Base-by-base conservation (phyloP, 2,113 vertebrate genomes). In the Labeo catla region DNA sequence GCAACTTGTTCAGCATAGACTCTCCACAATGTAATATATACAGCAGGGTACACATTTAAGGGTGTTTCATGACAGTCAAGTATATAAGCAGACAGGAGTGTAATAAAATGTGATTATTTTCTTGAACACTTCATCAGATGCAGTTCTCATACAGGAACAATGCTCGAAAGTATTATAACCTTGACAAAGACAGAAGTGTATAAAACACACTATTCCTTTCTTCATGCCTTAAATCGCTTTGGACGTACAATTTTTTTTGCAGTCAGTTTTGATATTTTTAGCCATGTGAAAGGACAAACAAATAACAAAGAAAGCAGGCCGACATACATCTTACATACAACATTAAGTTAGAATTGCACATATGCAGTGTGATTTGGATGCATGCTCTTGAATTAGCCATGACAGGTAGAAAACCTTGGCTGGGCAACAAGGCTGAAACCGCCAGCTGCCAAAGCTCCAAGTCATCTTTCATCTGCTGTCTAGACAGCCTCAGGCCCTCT, bases 381-480 rank as follows among this genome's bases (percentile, higher is more conserved):
- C 77, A 80, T 76, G 43, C 49, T 45, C 82, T 39, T 59, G 74
- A 68, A 79, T 63, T 80, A 68, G 28, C 81, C 81, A 54, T 73
- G 87, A 36, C 45, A 59, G 57, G 77, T 82, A 74, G 68, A 82
- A 72, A 76, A 78, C 54, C n/a, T 45, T 85, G 79, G 74, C 50
- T 39, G 89, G 73, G 15, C 81, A 76, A 66, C 81, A 54, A 84
- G 87, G 89, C 82, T 87, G 84, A 81, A 86, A 83, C 86, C 23
- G 52, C 73, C 76, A 68, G 87, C 77, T 91, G 91, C 90, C 89
- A 92, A 80, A 65, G 72, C 76, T 84, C 45, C 70, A 80, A 84
- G 82, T 90, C 83, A 89, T 89, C 87, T 81, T 87, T 94, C 91
- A 92, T 92, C 90, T 91, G 84, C 87, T 91, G 90, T 93, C 92